A percentile compares a stretch with the other conserved stretches of the same genome.
phyloP scores from a whole-genome alignment of 1,140 invertebrate species.

The Microplitis demolitor region DNA sequence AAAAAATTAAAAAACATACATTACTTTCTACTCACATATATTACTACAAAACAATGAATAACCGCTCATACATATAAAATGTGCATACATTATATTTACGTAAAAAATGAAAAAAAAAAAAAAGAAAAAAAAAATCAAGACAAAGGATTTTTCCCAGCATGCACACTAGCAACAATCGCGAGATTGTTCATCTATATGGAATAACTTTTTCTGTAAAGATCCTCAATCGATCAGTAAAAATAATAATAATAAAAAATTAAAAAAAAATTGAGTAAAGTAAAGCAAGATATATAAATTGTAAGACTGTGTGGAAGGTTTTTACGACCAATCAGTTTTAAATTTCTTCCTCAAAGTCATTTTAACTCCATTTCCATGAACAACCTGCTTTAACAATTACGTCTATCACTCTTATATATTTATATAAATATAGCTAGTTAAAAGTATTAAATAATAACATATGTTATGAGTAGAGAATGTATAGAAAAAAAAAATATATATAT shows the following conservation, averaged over 20 bases:
- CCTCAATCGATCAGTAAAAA: neutral
- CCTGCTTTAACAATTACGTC: slow-evolving; percentile 42
- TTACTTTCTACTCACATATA: too few relatives aligned
- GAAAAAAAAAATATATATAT: neutral
- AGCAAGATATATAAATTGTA: neutral
- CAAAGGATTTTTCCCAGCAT: too few relatives aligned
- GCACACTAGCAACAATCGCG: too few relatives aligned
- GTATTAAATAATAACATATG: neutral
- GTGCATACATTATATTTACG: too few relatives aligned
- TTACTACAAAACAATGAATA: too few relatives aligned
- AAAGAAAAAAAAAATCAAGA: too few relatives aligned
- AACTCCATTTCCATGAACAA: slow-evolving; percentile 58
- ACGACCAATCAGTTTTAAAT: slow-evolving; percentile 57
- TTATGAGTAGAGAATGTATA: neutral
- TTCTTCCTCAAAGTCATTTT: slow-evolving; percentile 62
- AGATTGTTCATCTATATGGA: neutral
- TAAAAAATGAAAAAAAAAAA: too few relatives aligned
- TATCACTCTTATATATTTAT: neutral
- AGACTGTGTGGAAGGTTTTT: neutral
- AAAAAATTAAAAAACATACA: too few relatives aligned
- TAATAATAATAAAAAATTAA: neutral
- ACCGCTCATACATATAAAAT: too few relatives aligned
- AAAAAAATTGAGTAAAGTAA: neutral
- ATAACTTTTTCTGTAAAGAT: neutral
- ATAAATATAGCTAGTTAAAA: neutral